Percentiles rank a stretch among this genome's conserved stretches.
Evolutionary conservation across 1,140 invertebrate genomes (phyloP).

Genomic region (Globodera rostochiensis): DNA sequence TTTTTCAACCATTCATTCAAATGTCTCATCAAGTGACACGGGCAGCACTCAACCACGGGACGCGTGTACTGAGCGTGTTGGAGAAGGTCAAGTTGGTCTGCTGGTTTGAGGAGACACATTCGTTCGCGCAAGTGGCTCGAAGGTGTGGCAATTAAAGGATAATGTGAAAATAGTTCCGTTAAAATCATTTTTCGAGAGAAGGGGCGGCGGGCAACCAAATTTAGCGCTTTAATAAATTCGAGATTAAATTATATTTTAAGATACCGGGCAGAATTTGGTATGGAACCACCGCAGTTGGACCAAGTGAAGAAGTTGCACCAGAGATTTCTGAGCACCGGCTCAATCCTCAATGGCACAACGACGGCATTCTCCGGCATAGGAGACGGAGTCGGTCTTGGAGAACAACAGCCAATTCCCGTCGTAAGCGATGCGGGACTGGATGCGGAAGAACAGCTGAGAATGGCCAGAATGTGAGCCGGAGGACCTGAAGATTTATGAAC

Average conservation of each 20-base stretch:
- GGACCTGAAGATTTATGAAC: too few species aligned
- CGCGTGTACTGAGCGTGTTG: conserved; percentile 46
- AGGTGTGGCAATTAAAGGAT: conserved; percentile 24
- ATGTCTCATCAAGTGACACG: conserved; percentile 13
- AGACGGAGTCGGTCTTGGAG: neutral
- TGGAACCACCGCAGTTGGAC: conserved; percentile 47
- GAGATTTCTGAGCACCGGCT: conserved; percentile 47
- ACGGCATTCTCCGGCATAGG: neutral
- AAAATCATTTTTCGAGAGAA: neutral
- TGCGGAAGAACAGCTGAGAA: conserved; percentile 10
- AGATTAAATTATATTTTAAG: conserved; percentile 30
- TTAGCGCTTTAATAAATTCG: neutral
- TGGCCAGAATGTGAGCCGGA: neutral
- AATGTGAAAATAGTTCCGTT: neutral
- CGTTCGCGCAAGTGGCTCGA: conserved; percentile 45
- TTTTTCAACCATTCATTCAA: neutral
- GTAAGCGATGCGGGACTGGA: conserved; percentile 2
- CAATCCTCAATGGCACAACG: conserved; percentile 16
- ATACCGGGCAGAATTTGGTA: conserved; percentile 53
- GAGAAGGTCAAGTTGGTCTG: conserved; percentile 51
- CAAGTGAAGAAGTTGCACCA: conserved; percentile 54
- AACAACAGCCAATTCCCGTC: neutral
- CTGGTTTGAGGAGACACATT: conserved; percentile 54
- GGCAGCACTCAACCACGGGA: neutral
- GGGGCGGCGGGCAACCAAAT: too few species aligned